Conservation (phyloP, 37 sponge, comb jelly and placozoan species). For the Tethya wilhelma region DNA sequence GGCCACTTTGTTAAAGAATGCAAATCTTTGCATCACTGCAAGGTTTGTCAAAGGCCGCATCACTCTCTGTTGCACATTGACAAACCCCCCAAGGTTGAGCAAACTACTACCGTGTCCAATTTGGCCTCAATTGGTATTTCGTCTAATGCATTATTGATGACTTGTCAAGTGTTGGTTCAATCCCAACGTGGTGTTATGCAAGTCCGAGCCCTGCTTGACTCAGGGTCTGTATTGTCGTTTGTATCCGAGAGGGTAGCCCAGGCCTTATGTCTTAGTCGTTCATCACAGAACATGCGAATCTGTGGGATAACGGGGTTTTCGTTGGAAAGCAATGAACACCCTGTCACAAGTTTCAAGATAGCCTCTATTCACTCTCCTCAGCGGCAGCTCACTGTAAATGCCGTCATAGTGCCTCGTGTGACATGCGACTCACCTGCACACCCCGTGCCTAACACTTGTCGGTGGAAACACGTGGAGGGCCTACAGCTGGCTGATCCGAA, state of each 20-base stretch:
- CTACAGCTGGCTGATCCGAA: conserved; percentile 36
- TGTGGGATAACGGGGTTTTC: no score
- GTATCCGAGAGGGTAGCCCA: background rate
- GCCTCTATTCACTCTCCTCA: conserved; percentile 10
- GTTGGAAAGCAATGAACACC: no score
- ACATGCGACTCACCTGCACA: conserved; percentile 40
- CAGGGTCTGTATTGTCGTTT: background rate
- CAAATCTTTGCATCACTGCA: conserved; percentile 40
- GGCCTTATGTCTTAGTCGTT: background rate
- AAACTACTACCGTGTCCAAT: no score
- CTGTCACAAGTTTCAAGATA: no score
- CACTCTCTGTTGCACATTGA: conserved; percentile 52
- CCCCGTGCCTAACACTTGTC: background rate
- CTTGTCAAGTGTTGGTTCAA: background rate
- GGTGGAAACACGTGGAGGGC: conserved; percentile 34
- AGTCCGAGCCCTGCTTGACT: background rate
- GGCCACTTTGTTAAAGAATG: conserved; percentile 41
- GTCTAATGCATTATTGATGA: background rate
- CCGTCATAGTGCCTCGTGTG: conserved; percentile 34
- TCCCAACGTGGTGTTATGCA: background rate
- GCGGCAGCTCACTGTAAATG: conserved; percentile 19
- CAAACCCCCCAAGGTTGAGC: no score
- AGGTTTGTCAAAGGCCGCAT: conserved; percentile 50
- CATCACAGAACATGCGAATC: background rate
- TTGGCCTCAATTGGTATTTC: no score